A percentile compares a stretch with the other conserved stretches of the same genome.
phyloP scores from a whole-genome alignment of 2,888 invertebrate genomes.

The Ectemnius continuus region DNA sequence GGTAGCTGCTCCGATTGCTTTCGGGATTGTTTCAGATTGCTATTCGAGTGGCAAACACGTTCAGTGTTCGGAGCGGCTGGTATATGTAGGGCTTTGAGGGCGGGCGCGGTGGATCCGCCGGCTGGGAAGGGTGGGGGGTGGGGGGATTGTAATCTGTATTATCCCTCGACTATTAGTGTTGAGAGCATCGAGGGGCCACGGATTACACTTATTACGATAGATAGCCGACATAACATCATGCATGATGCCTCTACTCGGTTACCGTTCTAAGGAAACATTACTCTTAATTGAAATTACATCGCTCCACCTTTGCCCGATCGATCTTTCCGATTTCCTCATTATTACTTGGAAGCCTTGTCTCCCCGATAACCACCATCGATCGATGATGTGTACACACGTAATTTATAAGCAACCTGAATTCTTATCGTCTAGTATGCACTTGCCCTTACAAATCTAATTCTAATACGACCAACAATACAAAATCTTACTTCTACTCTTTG shows the following conservation, averaged over 20 bases:
- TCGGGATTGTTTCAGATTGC: constrained; percentile 75
- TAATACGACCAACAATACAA: too few relatives aligned
- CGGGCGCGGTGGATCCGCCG: constrained; percentile 50
- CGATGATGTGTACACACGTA: too few relatives aligned
- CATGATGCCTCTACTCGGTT: constrained; percentile 59
- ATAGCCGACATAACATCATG: constrained; percentile 70
- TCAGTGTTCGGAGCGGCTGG: constrained; percentile 55
- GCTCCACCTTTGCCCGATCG: not conserved
- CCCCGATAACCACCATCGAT: too few relatives aligned
- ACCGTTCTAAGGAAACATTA: constrained; percentile 13
- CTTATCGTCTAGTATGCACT: too few relatives aligned
- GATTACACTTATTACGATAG: constrained; percentile 73
- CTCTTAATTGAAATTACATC: not conserved
- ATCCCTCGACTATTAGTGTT: constrained; percentile 75
- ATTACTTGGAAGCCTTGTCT: too few relatives aligned
- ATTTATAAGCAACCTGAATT: too few relatives aligned
- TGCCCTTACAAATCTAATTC: too few relatives aligned
- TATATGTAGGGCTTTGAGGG: constrained; percentile 50
- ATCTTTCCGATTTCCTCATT: not conserved
- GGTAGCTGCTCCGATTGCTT: constrained; percentile 61
- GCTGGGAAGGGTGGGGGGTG: constrained; percentile 44
- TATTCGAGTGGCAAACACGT: constrained; percentile 72
- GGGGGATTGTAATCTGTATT: constrained; percentile 75
- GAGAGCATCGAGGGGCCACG: constrained; percentile 71
- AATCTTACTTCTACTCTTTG: too few relatives aligned